These are phyloP conservation scores for Neodiprion pinetum DNA, from an alignment of 1,140 invertebrate genomes.

Conservation along the genomic window DNA sequence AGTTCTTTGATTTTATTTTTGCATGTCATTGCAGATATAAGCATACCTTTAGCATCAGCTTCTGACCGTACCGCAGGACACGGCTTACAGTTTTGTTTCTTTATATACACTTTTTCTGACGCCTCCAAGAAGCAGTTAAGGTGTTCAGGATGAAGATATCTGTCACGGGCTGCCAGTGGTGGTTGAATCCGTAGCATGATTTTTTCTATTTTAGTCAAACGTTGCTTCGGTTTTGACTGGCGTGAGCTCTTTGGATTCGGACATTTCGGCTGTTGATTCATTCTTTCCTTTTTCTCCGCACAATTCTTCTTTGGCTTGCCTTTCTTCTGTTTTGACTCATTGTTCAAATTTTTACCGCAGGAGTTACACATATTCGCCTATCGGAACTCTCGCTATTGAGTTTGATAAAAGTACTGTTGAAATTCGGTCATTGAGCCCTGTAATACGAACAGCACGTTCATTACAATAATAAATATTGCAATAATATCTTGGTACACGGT, in stretches of 20 bases:
- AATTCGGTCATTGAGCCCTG: too few relatives aligned
- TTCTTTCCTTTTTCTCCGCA: conserved; percentile 25
- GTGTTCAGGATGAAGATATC: conserved; percentile 30
- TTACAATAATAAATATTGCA: too few relatives aligned
- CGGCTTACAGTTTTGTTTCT: background rate
- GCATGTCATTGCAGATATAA: background rate
- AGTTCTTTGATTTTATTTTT: too few relatives aligned
- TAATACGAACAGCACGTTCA: too few relatives aligned
- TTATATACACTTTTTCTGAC: background rate
- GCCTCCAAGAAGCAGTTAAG: conserved; percentile 29
- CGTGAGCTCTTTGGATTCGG: conserved; percentile 18
- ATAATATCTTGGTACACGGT: too few relatives aligned
- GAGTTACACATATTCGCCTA: background rate
- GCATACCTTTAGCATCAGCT: background rate
- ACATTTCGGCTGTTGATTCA: conserved; percentile 10
- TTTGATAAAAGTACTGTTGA: background rate
- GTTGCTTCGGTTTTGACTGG: background rate
- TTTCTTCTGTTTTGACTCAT: conserved; percentile 14
- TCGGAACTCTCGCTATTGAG: background rate
- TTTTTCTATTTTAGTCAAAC: conserved; percentile 13
- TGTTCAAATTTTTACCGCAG: background rate
- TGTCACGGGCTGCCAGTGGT: conserved; percentile 33
- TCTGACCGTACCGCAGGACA: background rate
- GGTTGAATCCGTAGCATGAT: conserved; percentile 40
- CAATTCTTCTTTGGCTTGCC: conserved; percentile 13